Conservation (phyloP, 2,113 vertebrate genomes). For the Neolamprologus toae region DNA sequence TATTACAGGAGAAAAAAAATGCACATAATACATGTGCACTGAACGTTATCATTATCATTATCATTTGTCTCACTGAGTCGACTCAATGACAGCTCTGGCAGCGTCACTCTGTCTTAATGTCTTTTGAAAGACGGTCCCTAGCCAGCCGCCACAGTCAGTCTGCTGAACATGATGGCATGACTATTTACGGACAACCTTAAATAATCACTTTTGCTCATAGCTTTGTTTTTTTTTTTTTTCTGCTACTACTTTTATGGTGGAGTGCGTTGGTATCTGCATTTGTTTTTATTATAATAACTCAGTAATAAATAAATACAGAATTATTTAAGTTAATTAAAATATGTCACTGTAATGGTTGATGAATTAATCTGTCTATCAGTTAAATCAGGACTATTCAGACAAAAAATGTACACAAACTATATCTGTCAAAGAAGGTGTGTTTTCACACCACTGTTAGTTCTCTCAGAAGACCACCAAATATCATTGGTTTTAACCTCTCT, state of each 20-base stretch:
- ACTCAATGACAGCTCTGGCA: neutral
- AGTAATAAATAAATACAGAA: neutral
- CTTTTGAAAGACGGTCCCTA: constrained; percentile 23
- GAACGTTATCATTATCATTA: neutral
- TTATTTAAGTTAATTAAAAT: neutral
- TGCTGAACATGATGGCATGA: neutral
- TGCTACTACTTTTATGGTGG: neutral
- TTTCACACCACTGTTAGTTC: neutral
- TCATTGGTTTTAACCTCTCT: neutral
- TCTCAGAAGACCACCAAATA: neutral
- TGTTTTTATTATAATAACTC: neutral
- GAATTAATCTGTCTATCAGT: neutral
- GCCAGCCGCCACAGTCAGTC: neutral
- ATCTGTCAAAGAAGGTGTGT: neutral
- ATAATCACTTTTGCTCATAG: neutral
- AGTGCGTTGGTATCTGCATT: neutral
- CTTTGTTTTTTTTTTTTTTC: neutral
- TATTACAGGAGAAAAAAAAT: neutral
- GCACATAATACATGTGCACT: neutral
- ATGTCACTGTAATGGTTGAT: neutral
- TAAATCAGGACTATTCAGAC: neutral
- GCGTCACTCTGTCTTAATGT: neutral
- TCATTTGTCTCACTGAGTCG: neutral
- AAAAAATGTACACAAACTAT: neutral
- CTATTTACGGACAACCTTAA: neutral